Conservation (phyloP, 2,888 invertebrate species). For the Netelia inedita region DNA sequence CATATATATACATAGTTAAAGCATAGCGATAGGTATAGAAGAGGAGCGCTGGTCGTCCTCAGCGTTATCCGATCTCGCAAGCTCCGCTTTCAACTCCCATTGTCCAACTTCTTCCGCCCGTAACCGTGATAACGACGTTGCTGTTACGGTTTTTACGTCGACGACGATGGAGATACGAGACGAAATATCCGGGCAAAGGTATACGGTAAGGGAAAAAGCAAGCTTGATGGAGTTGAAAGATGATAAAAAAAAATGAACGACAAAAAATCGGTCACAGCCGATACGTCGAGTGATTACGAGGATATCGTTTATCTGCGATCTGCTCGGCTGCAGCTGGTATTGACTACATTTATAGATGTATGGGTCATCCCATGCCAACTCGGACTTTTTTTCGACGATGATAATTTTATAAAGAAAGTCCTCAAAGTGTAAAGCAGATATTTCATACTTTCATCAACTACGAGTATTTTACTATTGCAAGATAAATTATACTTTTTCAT, state of each 20-base stretch:
- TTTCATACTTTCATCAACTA: too few species aligned
- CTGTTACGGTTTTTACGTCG: slow-evolving; percentile 55
- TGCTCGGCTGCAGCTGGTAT: neutral
- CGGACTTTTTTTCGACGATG: neutral
- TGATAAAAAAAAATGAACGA: slow-evolving; percentile 8
- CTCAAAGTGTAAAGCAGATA: too few species aligned
- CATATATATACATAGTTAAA: slow-evolving; percentile 26
- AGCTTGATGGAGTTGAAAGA: slow-evolving; percentile 47
- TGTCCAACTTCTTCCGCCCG: slow-evolving; percentile 66
- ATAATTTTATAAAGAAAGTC: neutral
- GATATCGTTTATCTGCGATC: slow-evolving; percentile 48
- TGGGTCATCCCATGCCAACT: neutral
- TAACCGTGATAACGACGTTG: slow-evolving; percentile 65
- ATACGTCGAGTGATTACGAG: slow-evolving; percentile 51
- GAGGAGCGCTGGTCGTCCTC: slow-evolving; percentile 60
- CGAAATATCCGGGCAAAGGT: slow-evolving; percentile 51
- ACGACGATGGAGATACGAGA: slow-evolving; percentile 29
- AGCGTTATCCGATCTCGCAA: slow-evolving; percentile 70
- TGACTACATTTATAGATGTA: neutral
- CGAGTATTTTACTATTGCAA: too few species aligned
- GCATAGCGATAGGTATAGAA: slow-evolving; percentile 26
- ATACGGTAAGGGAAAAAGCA: slow-evolving; percentile 22
- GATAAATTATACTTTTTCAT: neutral
- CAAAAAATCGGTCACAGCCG: slow-evolving; percentile 6
- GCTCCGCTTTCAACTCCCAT: slow-evolving; percentile 69